Evolutionary conservation across 2,113 vertebrate genomes (phyloP).

Genomic region (Mirounga angustirostris): DNA sequence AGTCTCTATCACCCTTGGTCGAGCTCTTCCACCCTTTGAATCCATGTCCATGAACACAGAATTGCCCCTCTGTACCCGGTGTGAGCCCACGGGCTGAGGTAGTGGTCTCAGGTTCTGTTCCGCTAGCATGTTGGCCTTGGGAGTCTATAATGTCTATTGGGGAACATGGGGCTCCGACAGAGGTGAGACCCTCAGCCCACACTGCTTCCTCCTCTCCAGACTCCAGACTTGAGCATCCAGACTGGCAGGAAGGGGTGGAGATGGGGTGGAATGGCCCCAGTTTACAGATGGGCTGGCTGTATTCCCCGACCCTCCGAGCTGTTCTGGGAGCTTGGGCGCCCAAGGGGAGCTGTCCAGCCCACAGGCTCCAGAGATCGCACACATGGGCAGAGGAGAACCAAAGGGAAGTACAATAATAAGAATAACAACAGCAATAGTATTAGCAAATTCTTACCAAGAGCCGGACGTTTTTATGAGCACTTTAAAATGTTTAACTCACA

Average conservation of each 20-base stretch:
- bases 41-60: neutral
- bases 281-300: neutral
- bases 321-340: neutral
- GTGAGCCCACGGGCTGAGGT: rapidly evolving
- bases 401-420: neutral
- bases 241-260: neutral
- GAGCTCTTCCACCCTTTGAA: neutral
- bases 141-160: neutral
- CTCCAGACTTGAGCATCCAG: neutral
- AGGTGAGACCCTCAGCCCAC: neutral
- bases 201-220: neutral
- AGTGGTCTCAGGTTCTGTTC: neutral
- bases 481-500: neutral
- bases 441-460: neutral
- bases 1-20: neutral
- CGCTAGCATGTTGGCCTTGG: neutral
- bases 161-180: neutral
- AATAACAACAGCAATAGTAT: neutral
- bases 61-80: neutral
- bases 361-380: neutral
- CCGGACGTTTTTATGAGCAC: neutral
- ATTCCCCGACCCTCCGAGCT: neutral
- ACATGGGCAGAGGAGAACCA: neutral
- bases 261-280: neutral
- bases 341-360: neutral